Evolutionary conservation across 1,140 invertebrate genomes (phyloP).

Genomic region (Solenopsis invicta): DNA sequence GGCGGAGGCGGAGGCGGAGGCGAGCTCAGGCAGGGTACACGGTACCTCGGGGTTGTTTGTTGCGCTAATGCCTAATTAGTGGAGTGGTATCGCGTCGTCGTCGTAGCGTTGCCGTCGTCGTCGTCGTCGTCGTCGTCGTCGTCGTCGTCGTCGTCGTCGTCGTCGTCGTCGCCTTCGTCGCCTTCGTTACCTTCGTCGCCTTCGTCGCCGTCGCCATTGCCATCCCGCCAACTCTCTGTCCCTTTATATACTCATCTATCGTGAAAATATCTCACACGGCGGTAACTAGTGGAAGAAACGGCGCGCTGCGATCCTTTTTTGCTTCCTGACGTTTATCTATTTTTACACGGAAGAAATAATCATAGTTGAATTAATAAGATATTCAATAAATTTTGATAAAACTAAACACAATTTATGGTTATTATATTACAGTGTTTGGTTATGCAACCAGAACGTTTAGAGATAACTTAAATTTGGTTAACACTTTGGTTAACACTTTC

Average conservation of each 20-base stretch:
- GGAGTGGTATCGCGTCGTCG: constrained; percentile 83
- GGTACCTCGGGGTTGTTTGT: constrained; percentile 84
- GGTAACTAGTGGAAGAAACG: constrained; percentile 7
- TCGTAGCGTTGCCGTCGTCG: constrained; percentile 78
- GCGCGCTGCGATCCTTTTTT: not conserved
- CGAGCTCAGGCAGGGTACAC: constrained; percentile 64
- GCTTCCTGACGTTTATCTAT: not conserved
- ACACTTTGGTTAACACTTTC: too few species aligned
- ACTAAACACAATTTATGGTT: too few species aligned
- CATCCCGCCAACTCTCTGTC: constrained; percentile 24
- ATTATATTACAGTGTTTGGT: too few species aligned
- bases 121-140: constrained; percentile 31
- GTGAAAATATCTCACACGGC: constrained; percentile 56
- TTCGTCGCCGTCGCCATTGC: not conserved
- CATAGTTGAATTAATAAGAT: too few species aligned
- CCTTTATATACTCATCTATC: not conserved
- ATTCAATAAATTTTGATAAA: too few species aligned
- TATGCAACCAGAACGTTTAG: too few species aligned
- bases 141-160: not conserved
- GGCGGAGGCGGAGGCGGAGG: constrained; percentile 18
- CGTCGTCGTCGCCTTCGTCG: constrained; percentile 73
- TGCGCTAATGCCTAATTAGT: constrained; percentile 86
- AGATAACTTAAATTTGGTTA: too few species aligned
- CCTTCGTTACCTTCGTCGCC: constrained; percentile 16
- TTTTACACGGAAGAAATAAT: not conserved